A percentile compares a stretch with the other conserved stretches of the same genome.
phyloP scores from a whole-genome alignment of 2,113 vertebrate genomes.

The Corydoras maculifer region DNA sequence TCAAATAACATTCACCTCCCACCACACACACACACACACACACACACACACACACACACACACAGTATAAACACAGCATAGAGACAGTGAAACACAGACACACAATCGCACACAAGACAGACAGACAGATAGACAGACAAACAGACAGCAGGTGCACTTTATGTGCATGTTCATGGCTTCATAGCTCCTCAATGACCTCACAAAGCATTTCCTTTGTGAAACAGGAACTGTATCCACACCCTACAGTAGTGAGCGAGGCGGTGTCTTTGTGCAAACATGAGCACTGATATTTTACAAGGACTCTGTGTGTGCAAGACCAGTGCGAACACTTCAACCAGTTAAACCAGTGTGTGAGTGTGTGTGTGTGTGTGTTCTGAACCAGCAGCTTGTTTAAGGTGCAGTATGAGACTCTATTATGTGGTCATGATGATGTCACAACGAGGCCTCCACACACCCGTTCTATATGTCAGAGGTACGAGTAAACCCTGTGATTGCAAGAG shows the following conservation, averaged over 20 bases:
- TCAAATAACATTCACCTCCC: too few relatives aligned
- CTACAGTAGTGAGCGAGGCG: not conserved
- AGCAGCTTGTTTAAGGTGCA: too few relatives aligned
- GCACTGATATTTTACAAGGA: not conserved
- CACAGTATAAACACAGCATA: too few relatives aligned
- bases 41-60: too few relatives aligned
- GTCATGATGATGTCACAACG: too few relatives aligned
- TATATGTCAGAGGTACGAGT: too few relatives aligned
- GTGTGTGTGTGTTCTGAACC: not conserved
- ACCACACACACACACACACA: too few relatives aligned
- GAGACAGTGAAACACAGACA: too few relatives aligned
- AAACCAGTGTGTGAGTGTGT: not conserved
- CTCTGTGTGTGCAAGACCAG: not conserved
- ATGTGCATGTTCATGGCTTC: conserved; percentile 1
- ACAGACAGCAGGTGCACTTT: conserved; percentile 4
- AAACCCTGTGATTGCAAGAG: too few relatives aligned
- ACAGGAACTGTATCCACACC: not conserved
- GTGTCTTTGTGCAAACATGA: not conserved
- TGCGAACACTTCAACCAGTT: not conserved
- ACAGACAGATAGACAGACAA: not conserved
- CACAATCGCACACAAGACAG: too few relatives aligned
- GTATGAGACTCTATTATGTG: too few relatives aligned
- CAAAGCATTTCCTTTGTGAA: not conserved
- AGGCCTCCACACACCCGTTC: too few relatives aligned
- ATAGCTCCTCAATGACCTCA: not conserved